A percentile compares a stretch with the other conserved stretches of the same genome.
Conservation (phyloP, 2,888 invertebrate genomes). For the Clepsis dumicolana region DNA sequence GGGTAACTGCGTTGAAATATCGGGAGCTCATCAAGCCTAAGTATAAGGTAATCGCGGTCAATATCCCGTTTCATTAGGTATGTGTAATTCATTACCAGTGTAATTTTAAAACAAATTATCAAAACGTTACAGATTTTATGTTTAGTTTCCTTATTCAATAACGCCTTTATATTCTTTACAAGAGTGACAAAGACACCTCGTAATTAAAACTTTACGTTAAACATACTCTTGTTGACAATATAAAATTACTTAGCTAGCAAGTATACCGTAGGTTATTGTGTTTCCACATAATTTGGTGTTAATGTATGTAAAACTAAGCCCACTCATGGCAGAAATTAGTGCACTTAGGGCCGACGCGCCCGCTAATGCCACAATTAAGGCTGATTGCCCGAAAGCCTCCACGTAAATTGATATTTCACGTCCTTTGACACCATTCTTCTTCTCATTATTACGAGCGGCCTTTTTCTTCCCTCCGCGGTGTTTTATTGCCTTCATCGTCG, state of each 20-base stretch:
- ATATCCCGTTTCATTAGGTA: too few species aligned
- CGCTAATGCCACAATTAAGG: slow-evolving; percentile 50
- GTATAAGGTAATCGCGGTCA: too few species aligned
- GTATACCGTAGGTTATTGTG: not conserved
- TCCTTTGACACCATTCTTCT: slow-evolving; percentile 56
- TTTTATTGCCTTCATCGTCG: slow-evolving; percentile 56
- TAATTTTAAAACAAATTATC: too few species aligned
- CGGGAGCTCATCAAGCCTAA: too few species aligned
- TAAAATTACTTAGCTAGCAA: not conserved
- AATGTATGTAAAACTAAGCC: slow-evolving; percentile 8
- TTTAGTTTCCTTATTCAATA: not conserved
- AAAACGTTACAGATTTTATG: too few species aligned
- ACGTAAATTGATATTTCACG: slow-evolving; percentile 60
- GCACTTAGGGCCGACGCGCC: slow-evolving; percentile 16
- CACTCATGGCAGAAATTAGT: not conserved
- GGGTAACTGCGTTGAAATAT: too few species aligned
- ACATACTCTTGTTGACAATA: not conserved
- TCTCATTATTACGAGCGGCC: slow-evolving; percentile 52
- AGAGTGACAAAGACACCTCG: too few species aligned
- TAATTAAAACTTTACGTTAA: not conserved
- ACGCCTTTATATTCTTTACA: too few species aligned
- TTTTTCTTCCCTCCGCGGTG: slow-evolving; percentile 42
- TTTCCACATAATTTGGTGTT: not conserved
- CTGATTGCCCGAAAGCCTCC: slow-evolving; percentile 43
- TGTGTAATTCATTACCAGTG: too few species aligned